Evolutionary conservation across 2,113 vertebrate species (phyloP).

Genomic region (Nothobranchius furzeri): DNA sequence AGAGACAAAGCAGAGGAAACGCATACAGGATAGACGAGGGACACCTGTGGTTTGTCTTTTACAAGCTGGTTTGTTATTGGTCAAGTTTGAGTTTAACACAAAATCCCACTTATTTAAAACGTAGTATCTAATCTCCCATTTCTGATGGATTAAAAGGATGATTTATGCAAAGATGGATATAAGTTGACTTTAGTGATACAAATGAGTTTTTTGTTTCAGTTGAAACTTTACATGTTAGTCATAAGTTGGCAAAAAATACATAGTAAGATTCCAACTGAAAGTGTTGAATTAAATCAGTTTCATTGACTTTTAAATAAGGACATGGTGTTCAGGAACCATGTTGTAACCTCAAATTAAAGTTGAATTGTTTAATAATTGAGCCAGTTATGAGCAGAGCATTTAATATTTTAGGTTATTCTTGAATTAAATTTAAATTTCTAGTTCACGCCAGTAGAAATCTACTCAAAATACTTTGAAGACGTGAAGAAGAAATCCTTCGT

Average conservation of each 20-base stretch:
- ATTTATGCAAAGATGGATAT: not conserved
- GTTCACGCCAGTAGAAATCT: not conserved
- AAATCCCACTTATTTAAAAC: not conserved
- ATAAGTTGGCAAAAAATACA: not conserved
- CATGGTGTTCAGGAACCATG: not conserved
- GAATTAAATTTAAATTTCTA: not conserved
- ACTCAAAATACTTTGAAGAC: not conserved
- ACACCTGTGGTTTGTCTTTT: constrained; percentile 22
- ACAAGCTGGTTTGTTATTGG: constrained; percentile 1
- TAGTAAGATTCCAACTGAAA: not conserved
- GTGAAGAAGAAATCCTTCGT: not conserved
- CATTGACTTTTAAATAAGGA: not conserved
- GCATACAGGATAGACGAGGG: constrained; percentile 10
- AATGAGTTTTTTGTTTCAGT: not conserved
- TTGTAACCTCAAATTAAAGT: not conserved
- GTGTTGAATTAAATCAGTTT: not conserved
- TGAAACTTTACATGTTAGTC: not conserved
- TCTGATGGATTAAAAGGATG: not conserved
- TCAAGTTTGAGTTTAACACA: constrained; percentile 7
- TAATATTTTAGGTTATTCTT: not conserved
- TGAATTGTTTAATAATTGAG: too few species aligned
- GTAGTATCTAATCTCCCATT: not conserved
- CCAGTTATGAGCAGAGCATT: too few species aligned
- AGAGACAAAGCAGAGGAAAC: not conserved
- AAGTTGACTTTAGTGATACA: not conserved